Base-by-base conservation (phyloP, 2,797 vertebrate genomes). In the Onychomys arenicola region DNA sequence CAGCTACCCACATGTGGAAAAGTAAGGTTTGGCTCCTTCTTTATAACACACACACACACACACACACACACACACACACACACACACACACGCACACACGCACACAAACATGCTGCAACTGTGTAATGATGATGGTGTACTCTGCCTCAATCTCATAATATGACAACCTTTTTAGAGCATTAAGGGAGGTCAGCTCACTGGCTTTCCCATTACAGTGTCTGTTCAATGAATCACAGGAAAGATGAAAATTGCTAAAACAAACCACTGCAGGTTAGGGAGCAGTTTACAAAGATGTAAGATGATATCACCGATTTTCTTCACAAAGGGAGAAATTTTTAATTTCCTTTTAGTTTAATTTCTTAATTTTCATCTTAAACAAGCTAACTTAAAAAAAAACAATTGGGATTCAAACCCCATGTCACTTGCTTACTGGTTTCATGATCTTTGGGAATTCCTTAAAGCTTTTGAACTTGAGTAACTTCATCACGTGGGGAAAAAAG, bases 291-390 rank as follows among this genome's bases (percentile, higher is more conserved):
- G 0, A 59, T 61, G 21, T 87, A 57, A 92, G 67, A 87, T 89
- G 6, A 90, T 23, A 61, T 77, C 59, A 89, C 27, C 25, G 91
- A 43, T 40, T n/a, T 80, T 71, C 90, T 88, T 55, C 63, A 25
- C 29, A 37, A 3, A 11, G 52, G 17, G 34, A 78, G 25, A 93
- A 76, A 85, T 85, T 55, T 67, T 78, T 75, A 76, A 95, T 81
- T 77, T 96, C 43, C 59, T 13, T 82, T 46, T 86, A 57, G 65
- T 75, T 34, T 43, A 32, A 73, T 61, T 93, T 95, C 89, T 40
- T 78, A 73, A 91, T 59, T 95, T 32, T 75, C 12, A 86, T 57
- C 16, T 43, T n/a, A 67, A 63, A 40, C n/a, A 61, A 85, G 25
- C 9, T 80, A 81, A 75, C 29, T 61, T 87, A 46, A 40, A 29